These are phyloP conservation scores for Habropoda laboriosa DNA, from an alignment of 1,140 invertebrate genomes.

Conservation along the genomic window DNA sequence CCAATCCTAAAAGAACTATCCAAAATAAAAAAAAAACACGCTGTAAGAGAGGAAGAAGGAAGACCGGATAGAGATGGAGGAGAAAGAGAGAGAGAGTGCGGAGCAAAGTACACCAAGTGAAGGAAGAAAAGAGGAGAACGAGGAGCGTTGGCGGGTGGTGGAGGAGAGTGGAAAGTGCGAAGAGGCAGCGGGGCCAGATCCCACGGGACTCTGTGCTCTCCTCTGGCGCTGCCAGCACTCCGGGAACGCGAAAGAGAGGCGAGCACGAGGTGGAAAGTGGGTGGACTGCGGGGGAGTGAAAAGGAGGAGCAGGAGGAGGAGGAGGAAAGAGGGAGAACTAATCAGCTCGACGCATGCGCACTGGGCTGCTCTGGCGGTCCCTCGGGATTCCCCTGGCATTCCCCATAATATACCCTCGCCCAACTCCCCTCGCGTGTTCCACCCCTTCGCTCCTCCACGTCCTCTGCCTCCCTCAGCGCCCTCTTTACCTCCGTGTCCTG, in stretches of 20 bases:
- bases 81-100: not conserved
- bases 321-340: slow-evolving; percentile 71
- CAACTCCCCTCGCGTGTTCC: slow-evolving; percentile 46
- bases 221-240: slow-evolving; percentile 76
- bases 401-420: slow-evolving; percentile 73
- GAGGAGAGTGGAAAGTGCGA: slow-evolving; percentile 57
- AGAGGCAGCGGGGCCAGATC: slow-evolving; percentile 75
- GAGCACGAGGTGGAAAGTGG: slow-evolving; percentile 25
- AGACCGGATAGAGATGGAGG: slow-evolving; percentile 25
- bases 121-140: not conserved
- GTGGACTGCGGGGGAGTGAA: slow-evolving; percentile 37
- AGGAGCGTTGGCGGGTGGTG: not conserved
- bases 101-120: slow-evolving; percentile 3
- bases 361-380: slow-evolving; percentile 69
- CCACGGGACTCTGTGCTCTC: slow-evolving; percentile 76
- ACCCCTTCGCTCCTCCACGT: slow-evolving; percentile 1
- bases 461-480: slow-evolving; percentile 35
- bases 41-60: not conserved
- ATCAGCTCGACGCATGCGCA: slow-evolving; percentile 79
- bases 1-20: not conserved
- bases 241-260: slow-evolving; percentile 67
- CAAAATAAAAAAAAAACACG: not conserved
- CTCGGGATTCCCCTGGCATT: slow-evolving; percentile 77
- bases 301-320: slow-evolving; percentile 30
- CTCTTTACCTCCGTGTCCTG: slow-evolving; percentile 53